A percentile compares a stretch with the other conserved stretches of the same genome.
Conservation (phyloP, 1,140 invertebrate species). For the Drosophila sp. region DNA sequence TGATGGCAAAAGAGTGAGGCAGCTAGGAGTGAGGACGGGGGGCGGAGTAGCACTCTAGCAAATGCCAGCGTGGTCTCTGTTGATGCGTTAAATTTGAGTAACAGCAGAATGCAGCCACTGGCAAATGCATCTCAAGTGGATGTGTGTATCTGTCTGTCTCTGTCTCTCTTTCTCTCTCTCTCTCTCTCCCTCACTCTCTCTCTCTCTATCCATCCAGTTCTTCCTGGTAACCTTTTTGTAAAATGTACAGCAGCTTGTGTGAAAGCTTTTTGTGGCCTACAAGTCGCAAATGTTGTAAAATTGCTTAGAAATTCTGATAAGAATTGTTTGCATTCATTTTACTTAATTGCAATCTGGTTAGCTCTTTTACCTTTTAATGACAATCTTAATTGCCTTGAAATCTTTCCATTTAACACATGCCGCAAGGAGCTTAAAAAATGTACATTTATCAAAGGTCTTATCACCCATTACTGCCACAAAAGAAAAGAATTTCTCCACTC, state of each 20-base stretch:
- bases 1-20: background rate
- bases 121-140: conserved; percentile 20
- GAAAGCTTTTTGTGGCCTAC: conserved; percentile 1
- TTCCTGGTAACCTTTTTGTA: background rate
- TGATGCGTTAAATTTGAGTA: conserved; percentile 46
- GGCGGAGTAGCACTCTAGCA: conserved; percentile 1
- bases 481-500: conserved; percentile 4
- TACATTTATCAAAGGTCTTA: conserved; percentile 56
- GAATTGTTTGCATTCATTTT: conserved; percentile 6
- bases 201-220: background rate
- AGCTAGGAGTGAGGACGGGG: background rate
- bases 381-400: conserved; percentile 48
- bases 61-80: conserved; percentile 24
- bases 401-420: conserved; percentile 29
- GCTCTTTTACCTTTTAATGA: conserved; percentile 18
- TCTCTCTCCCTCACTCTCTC: background rate
- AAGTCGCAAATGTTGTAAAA: conserved; percentile 1
- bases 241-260: background rate
- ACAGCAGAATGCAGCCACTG: conserved; percentile 17
- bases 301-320: conserved; percentile 5
- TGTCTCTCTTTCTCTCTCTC: background rate
- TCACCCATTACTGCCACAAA: conserved; percentile 24
- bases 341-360: conserved; percentile 10
- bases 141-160: background rate
- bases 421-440: conserved; percentile 53